A percentile compares a stretch with the other conserved stretches of the same genome.
These are phyloP conservation scores for Acrocera orbiculus DNA, from an alignment of 2,888 invertebrate species.

Conservation along the genomic window DNA sequence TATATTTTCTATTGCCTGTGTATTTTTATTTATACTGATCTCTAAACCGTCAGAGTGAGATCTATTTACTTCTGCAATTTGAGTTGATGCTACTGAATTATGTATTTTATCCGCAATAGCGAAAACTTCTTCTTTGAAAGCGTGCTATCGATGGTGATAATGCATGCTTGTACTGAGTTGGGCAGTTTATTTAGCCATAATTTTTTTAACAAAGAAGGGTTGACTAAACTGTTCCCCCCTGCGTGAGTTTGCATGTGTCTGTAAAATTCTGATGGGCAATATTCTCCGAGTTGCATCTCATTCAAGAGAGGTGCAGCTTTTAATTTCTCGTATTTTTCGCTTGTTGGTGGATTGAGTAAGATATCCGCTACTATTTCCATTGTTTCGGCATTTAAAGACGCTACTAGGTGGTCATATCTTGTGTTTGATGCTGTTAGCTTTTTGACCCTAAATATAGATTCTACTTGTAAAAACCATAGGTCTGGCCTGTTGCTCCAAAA, in stretches of 20 bases:
- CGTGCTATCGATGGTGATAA: not conserved
- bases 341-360: constrained; percentile 1
- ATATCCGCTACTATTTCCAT: constrained; percentile 5
- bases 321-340: constrained; percentile 3
- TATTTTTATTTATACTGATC: not conserved
- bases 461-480: constrained; percentile 5
- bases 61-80: not conserved
- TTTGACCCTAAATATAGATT: constrained; percentile 3
- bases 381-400: not conserved
- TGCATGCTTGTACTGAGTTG: not conserved
- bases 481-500: constrained; percentile 5
- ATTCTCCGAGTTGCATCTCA: not conserved
- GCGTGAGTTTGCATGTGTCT: constrained; percentile 1
- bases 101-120: constrained; percentile 4
- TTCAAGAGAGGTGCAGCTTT: not conserved
- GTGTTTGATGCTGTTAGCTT: constrained; percentile 1
- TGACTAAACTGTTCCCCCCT: not conserved
- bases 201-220: not conserved
- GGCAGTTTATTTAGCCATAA: constrained; percentile 3
- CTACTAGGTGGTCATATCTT: constrained; percentile 3
- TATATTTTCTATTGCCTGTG: not conserved
- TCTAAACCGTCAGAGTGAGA: too few species aligned
- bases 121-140: not conserved
- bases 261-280: not conserved
- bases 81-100: not conserved